These are phyloP conservation scores for Aspidiotus rigidus DNA, from an alignment of 2,888 invertebrate species.

Conservation along the genomic window DNA sequence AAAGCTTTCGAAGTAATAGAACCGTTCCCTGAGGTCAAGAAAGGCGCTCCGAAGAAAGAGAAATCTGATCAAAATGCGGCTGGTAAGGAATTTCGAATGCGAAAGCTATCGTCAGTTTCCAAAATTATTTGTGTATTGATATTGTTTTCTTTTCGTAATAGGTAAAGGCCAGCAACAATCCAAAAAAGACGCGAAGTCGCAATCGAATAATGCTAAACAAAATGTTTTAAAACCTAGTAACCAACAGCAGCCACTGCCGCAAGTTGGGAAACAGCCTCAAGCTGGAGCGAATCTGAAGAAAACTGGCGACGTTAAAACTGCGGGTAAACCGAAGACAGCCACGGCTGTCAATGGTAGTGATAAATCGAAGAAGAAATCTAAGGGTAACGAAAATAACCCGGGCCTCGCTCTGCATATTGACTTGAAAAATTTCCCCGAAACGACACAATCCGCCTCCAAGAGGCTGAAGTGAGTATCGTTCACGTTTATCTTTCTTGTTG, in stretches of 20 bases:
- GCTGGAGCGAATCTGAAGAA: slow-evolving; percentile 11
- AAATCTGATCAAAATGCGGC: slow-evolving; percentile 5
- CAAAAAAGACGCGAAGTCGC: slow-evolving; percentile 12
- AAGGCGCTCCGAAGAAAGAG: slow-evolving; percentile 10
- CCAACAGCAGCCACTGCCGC: background rate
- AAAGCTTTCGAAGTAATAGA: slow-evolving; percentile 30
- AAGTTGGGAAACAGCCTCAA: slow-evolving; percentile 8
- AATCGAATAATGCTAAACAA: slow-evolving; percentile 5
- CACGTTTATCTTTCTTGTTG: too few relatives aligned
- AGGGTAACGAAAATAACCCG: slow-evolving; percentile 16
- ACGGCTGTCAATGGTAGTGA: background rate
- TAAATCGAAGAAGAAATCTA: slow-evolving; percentile 17
- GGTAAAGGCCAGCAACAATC: slow-evolving; percentile 1
- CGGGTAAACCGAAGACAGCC: slow-evolving; percentile 17
- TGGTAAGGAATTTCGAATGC: background rate
- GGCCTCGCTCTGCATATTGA: slow-evolving; percentile 14
- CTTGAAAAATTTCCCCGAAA: slow-evolving; percentile 18
- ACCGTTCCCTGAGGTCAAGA: slow-evolving; percentile 25
- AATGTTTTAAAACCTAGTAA: background rate
- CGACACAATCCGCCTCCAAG: slow-evolving; percentile 7
- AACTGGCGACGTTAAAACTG: slow-evolving; percentile 1
- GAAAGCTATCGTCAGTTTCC: background rate
- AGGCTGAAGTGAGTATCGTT: slow-evolving; percentile 22
- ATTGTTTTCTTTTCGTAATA: background rate
- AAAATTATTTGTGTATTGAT: background rate